Evolutionary conservation across 2,797 vertebrate species (phyloP).

Genomic region (Coregonus sp.): DNA sequence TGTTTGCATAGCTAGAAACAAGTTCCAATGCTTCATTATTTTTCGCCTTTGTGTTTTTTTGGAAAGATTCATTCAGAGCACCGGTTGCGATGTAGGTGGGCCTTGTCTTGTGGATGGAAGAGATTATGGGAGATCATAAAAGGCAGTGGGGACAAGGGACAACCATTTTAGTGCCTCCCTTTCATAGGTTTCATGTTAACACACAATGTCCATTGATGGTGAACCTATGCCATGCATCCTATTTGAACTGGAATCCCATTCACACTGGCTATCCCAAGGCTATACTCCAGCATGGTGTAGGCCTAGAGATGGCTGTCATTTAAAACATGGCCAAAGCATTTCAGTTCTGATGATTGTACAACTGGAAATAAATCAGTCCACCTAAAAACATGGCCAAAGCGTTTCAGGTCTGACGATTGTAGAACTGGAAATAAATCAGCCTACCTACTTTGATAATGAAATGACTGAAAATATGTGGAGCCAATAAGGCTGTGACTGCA

Average conservation of each 20-base stretch:
- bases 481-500: too few relatives aligned
- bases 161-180: not conserved
- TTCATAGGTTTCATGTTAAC: not conserved
- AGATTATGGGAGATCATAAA: constrained; percentile 3
- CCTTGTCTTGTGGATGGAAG: constrained; percentile 9
- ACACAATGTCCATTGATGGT: not conserved
- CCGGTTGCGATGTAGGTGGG: constrained; percentile 33
- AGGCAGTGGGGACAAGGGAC: not conserved
- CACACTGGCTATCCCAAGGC: not conserved
- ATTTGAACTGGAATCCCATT: not conserved
- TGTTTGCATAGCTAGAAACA: constrained; percentile 36
- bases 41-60: constrained; percentile 9
- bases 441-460: too few relatives aligned
- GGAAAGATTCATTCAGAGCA: constrained; percentile 21
- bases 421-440: too few relatives aligned
- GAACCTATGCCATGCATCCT: not conserved
- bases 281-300: too few relatives aligned
- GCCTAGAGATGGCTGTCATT: too few relatives aligned
- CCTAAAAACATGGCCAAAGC: too few relatives aligned
- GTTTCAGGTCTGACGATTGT: too few relatives aligned
- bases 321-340: too few relatives aligned
- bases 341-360: too few relatives aligned
- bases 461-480: too few relatives aligned
- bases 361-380: too few relatives aligned
- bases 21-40: constrained; percentile 25